Percentiles rank a stretch among this genome's conserved stretches.
Conservation (phyloP, 2,797 vertebrate genomes). For the Macropodus opercularis region DNA sequence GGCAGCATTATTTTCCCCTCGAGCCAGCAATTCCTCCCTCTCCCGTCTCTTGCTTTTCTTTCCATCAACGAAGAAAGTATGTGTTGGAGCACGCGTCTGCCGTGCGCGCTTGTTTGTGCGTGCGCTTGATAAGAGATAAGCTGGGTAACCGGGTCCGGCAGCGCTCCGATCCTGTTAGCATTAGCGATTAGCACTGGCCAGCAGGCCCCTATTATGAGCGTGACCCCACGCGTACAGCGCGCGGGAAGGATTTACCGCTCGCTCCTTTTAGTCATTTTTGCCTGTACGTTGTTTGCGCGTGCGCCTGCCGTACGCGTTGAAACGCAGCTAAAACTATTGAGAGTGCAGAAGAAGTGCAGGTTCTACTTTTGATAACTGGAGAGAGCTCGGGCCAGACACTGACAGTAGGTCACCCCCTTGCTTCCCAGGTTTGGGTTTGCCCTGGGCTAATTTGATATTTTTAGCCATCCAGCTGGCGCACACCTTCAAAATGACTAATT, state of each 20-base stretch:
- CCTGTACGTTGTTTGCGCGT: conserved; percentile 36
- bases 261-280: conserved; percentile 74
- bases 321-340: conserved; percentile 1
- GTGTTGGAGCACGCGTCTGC: conserved; percentile 18
- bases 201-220: conserved; percentile 71
- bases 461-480: conserved; percentile 64
- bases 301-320: conserved; percentile 9
- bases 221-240: conserved; percentile 68
- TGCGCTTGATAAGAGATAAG: conserved; percentile 62
- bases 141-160: conserved; percentile 65
- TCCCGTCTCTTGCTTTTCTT: conserved; percentile 32
- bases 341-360: conserved; percentile 23
- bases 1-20: conserved; percentile 71
- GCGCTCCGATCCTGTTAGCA: conserved; percentile 79
- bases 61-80: conserved; percentile 51
- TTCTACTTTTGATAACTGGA: conserved; percentile 35
- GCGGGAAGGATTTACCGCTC: conserved; percentile 74
- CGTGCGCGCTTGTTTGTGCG: conserved; percentile 20
- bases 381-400: conserved; percentile 7
- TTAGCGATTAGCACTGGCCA: conserved; percentile 76
- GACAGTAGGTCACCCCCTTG: conserved; percentile 6
- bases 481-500: conserved; percentile 80
- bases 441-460: conserved; percentile 68
- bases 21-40: conserved; percentile 62
- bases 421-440: conserved; percentile 43